Evolutionary conservation across 1,140 invertebrate genomes (phyloP).

Genomic region (Amphibalanus amphitrite): DNA sequence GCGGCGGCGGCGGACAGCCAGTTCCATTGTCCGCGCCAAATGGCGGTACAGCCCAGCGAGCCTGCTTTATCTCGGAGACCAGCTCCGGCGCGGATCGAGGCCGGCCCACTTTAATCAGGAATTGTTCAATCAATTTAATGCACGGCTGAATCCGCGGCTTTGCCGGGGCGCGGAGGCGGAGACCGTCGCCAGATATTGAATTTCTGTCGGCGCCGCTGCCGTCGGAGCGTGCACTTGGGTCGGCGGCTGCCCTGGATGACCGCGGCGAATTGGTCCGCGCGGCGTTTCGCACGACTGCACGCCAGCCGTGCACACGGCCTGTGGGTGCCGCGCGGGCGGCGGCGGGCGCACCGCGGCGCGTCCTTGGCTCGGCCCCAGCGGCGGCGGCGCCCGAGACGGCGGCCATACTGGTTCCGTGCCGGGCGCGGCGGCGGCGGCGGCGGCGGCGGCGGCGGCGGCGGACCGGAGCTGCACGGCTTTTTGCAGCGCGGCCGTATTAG

Average conservation of each 20-base stretch:
- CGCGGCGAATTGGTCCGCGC: not conserved
- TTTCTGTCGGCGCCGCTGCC: not conserved
- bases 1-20: not conserved
- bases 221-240: not conserved
- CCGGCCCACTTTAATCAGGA: not conserved
- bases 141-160: not conserved
- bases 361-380: not conserved
- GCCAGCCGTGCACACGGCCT: not conserved
- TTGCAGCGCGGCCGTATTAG: not conserved
- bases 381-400: no score
- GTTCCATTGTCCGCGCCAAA: not conserved
- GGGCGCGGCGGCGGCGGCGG: no score
- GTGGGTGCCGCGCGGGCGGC: no score
- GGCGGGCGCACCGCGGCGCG: no score
- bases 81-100: not conserved
- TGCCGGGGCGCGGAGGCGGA: no score
- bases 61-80: not conserved
- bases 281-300: not conserved
- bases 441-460: no score
- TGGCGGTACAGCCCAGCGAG: not conserved
- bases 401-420: not conserved
- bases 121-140: conserved; percentile 2
- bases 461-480: not conserved
- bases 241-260: not conserved
- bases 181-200: not conserved